These are phyloP conservation scores for Reticulitermes speratus DNA, from an alignment of 1,140 invertebrate species.

Conservation along the genomic window DNA sequence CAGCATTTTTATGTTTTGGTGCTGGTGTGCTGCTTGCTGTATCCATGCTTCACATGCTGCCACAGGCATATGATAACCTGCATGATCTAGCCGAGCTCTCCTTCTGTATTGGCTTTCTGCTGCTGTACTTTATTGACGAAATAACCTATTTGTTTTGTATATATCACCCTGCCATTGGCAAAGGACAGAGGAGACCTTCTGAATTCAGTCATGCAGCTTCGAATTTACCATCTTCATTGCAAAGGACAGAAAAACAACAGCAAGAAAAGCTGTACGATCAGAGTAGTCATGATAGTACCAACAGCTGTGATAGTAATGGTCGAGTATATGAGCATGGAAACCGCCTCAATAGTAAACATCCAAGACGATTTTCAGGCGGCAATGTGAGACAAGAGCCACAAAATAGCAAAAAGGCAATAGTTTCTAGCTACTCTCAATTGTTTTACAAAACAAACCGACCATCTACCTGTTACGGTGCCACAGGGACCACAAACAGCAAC, in stretches of 20 bases:
- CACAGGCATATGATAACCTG: slow-evolving; percentile 59
- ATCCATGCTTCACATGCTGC: slow-evolving; percentile 77
- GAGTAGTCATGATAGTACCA: neutral
- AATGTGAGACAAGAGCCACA: neutral
- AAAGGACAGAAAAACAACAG: neutral
- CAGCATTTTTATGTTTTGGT: slow-evolving; percentile 73
- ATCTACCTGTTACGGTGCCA: neutral
- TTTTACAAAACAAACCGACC: neutral
- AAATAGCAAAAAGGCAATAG: neutral
- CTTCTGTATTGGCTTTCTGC: neutral
- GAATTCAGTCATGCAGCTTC: neutral
- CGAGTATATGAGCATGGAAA: neutral
- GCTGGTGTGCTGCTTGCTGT: slow-evolving; percentile 83
- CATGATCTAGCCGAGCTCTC: neutral
- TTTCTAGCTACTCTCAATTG: neutral
- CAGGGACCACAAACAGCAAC: neutral
- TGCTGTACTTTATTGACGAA: neutral
- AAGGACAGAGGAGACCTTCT: neutral
- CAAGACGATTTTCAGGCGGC: neutral
- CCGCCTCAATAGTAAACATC: neutral
- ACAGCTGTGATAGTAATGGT: neutral
- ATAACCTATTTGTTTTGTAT: neutral
- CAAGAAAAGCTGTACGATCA: neutral
- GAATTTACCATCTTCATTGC: too few relatives aligned
- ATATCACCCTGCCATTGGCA: neutral